Evolutionary conservation across 37 sponge, comb jelly and placozoan genomes (phyloP).

Genomic region (Halichondria panicea): DNA sequence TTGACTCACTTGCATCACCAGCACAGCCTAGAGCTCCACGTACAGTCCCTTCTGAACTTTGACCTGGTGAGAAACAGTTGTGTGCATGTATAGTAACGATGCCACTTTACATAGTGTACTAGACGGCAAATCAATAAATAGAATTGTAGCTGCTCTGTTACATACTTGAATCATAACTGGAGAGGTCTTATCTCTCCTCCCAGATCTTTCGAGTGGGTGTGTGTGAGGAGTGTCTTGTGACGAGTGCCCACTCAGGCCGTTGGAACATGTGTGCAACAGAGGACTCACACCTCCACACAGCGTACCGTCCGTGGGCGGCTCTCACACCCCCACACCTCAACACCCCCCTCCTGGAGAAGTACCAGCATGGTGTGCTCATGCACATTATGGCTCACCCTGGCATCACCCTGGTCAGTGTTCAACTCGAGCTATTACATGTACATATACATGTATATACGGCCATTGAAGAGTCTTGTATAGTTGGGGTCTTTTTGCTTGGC

Average conservation of each 20-base stretch:
- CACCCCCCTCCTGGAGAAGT: not conserved
- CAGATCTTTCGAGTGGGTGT: constrained; percentile 37
- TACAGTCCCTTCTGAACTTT: constrained; percentile 51
- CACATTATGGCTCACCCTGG: constrained; percentile 61
- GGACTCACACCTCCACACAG: not conserved
- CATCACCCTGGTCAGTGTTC: constrained; percentile 39
- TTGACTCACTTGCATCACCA: not conserved
- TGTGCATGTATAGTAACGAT: no score
- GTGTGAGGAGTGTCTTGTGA: constrained; percentile 10
- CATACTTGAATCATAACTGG: not conserved
- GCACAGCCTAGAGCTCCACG: constrained; percentile 3
- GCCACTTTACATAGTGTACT: not conserved
- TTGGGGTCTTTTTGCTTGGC: not conserved
- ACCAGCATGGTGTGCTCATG: constrained; percentile 23
- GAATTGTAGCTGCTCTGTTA: no score
- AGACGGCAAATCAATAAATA: no score
- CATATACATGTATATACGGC: not conserved
- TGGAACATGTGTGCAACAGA: constrained; percentile 14
- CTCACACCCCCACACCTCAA: constrained; percentile 13
- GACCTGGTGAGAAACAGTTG: constrained; percentile 37
- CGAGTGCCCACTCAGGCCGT: constrained; percentile 15
- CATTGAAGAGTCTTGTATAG: no score
- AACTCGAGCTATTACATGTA: no score
- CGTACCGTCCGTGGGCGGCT: constrained; percentile 51
- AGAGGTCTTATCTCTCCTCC: not conserved